Evolutionary conservation across 2,888 invertebrate genomes (phyloP), one percentile per base, ranked within the genome.

Genomic region (Lithophane socia): DNA sequence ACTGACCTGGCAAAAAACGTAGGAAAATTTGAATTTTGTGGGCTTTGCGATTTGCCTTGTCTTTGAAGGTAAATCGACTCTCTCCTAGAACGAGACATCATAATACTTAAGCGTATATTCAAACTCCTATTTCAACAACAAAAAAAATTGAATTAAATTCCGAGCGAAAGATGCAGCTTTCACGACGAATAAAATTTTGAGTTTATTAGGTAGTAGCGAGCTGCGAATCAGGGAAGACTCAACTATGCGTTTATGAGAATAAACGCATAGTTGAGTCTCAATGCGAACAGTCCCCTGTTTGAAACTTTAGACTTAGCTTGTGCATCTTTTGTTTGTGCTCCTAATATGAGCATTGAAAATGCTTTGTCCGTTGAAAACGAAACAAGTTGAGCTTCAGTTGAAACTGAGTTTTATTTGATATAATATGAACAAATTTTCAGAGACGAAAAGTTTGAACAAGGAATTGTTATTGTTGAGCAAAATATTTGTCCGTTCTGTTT

Each of bases 201-300:
- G 44, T 85, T 83, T 83, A 85, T 81, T 75, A 77, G 65, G 60
- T 75, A 71, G 66, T 52, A 69, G 66, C 60, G 70, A 61, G 49
- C 49, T 73, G 61, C 24, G 68, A 80, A 77, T 86, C 73, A 74
- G 63, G 49, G 52, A n/a, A n/a, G 71, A 79, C 58, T 44, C n/a
- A n/a, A n/a, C n/a, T n/a, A n/a, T n/a, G n/a, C 61, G 37, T 86
- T 85, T 85, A 85, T 82, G 70, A 81, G 71, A 85, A 85, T 68
- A 18, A 73, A 86, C 72, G 77, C 86, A 84, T 76, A 87, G 77
- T 78, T 81, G 76, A 76, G 37, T 65, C 42, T 76, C 69, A 72
- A 74, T 81, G 63, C 42, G 72, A 70, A 83, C 61, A 65, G 56
- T 56, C 0, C 44, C 37, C 67, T 64, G 74, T 81, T 83, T 85